Evolutionary conservation across 2,113 vertebrate genomes (phyloP), one percentile per base, ranked within the genome.

Genomic region (Natator depressus): DNA sequence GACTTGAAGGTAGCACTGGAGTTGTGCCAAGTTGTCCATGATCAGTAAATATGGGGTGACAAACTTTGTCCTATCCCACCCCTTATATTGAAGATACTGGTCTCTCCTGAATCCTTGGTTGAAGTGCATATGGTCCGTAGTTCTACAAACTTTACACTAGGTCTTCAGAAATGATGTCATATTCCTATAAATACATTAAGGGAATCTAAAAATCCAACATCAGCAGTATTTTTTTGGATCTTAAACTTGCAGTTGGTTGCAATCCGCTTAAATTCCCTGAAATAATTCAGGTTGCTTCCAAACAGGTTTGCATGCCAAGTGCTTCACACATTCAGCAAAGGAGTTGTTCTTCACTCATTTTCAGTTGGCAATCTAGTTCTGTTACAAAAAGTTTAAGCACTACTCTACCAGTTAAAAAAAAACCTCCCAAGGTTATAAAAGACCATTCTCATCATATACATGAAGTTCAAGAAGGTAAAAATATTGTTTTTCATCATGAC

Each of bases 191-290:
- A 97, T 46, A 50, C 76, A 95, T 17, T 59, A 94, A 84, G 51
- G 89, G 19, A 94, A 95, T 85, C 84, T 93, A 82, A 96, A 98
- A 93, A 50, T 95, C 50, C 16, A 87, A 20, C 96, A 89, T 98
- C 96, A 97, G 95, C 94, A 88, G 55, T 97, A 93, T 95, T 97
- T 91, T 92, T 94, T 96, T 95, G 93, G 91, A 95, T 96, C 85
- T 90, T 95, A 94, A 96, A 92, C 79, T 96, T 97, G 86, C 47
- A 96, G 93, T 95, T 98, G 92, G 91, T 96, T 97, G 65, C 91
- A 96, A 95, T 94, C 94, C 93, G 96, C 95, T 96, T 93, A 96
- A 97, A 89, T 98, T 98, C 96, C 97, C 92, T 98, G 98, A 98
- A 98, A 94, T 97, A 96, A 97, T 82, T 97, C 93, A 94, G 1